These are phyloP conservation scores for Drosophila demipolita DNA, from an alignment of 2,888 invertebrate species.

Conservation along the genomic window DNA sequence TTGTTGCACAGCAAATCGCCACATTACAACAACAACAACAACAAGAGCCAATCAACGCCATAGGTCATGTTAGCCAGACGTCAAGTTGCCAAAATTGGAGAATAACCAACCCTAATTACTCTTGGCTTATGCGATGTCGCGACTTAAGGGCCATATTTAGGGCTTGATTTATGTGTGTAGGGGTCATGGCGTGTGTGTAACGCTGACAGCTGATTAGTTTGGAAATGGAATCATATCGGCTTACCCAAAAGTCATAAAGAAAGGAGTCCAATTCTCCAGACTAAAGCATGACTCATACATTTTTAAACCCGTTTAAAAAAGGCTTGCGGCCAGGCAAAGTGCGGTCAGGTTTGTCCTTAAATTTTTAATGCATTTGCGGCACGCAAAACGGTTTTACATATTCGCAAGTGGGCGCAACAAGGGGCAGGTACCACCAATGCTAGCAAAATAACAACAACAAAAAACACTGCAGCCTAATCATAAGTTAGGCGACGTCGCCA, in stretches of 20 bases:
- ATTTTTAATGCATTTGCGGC: constrained; percentile 71
- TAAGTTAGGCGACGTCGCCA: constrained; percentile 63
- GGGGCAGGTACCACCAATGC: constrained; percentile 33
- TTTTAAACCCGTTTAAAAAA: constrained; percentile 42
- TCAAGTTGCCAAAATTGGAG: constrained; percentile 30
- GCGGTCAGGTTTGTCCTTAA: constrained; percentile 26
- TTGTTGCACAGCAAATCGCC: constrained; percentile 59
- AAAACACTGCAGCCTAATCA: constrained; percentile 52
- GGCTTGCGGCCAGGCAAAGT: constrained; percentile 1
- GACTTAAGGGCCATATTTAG: constrained; percentile 71
- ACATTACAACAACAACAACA: constrained; percentile 14
- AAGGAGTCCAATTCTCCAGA: constrained; percentile 32
- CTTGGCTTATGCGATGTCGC: constrained; percentile 72
- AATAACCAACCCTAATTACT: constrained; percentile 19
- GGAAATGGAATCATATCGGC: constrained; percentile 7
- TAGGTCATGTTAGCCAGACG: constrained; percentile 10
- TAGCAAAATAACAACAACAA: background rate
- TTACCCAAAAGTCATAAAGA: background rate
- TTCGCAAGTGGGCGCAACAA: constrained; percentile 57
- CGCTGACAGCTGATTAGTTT: background rate
- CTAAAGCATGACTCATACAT: constrained; percentile 62
- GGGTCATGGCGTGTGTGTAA: background rate
- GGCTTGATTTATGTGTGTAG: constrained; percentile 63
- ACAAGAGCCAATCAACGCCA: constrained; percentile 17
- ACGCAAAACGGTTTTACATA: constrained; percentile 63